A percentile compares a stretch with the other conserved stretches of the same genome.
These are phyloP conservation scores for Drosophila ogumai DNA, from an alignment of 1,140 invertebrate genomes.

Conservation along the genomic window DNA sequence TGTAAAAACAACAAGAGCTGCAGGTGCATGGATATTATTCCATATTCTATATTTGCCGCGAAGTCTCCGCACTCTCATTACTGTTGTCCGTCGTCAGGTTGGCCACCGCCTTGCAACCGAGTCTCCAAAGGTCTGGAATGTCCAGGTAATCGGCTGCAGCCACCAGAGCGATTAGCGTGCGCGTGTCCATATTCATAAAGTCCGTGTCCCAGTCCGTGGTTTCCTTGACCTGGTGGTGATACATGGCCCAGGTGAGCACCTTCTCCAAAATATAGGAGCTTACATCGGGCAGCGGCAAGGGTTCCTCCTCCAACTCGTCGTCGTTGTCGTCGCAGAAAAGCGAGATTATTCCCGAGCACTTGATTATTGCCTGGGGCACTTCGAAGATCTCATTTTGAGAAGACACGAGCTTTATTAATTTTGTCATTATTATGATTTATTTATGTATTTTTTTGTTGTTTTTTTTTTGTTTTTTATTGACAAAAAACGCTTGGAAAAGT, in stretches of 20 bases:
- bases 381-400: background rate
- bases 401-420: background rate
- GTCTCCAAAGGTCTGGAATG: background rate
- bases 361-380: background rate
- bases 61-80: background rate
- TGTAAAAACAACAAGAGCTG: too few species aligned
- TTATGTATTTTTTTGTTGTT: background rate
- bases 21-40: too few species aligned
- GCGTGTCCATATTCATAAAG: background rate
- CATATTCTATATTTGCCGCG: background rate
- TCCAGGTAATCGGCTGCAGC: conserved; percentile 7
- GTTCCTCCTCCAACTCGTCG: background rate
- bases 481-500: background rate
- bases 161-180: background rate
- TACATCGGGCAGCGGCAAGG: background rate
- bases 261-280: background rate
- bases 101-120: background rate
- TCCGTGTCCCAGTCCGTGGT: background rate
- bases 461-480: background rate
- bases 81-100: background rate
- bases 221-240: background rate
- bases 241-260: background rate
- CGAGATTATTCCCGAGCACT: background rate
- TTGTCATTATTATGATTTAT: background rate
- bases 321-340: background rate